Percentiles rank a stretch among this genome's conserved stretches.
These are phyloP conservation scores for Sinella curviseta DNA, from an alignment of 1,140 invertebrate species.

Conservation along the genomic window DNA sequence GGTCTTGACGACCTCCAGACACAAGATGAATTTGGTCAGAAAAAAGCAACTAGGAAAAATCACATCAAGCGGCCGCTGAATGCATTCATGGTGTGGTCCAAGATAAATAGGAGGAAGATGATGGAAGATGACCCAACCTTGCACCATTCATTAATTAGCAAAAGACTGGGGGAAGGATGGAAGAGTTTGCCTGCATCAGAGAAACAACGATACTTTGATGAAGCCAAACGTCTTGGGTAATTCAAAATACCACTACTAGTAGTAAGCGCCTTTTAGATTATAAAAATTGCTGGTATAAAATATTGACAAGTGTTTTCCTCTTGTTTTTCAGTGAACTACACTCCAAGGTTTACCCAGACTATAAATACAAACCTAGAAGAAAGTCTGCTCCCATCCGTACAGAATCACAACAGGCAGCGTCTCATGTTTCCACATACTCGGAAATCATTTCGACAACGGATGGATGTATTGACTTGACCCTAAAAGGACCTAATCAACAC, in stretches of 20 bases:
- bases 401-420: not conserved
- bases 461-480: conserved; percentile 9
- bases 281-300: not conserved
- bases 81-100: conserved; percentile 72
- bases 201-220: conserved; percentile 93
- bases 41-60: conserved; percentile 49
- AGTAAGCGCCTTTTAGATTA: not conserved
- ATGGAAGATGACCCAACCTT: conserved; percentile 78
- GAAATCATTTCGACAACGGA: conserved; percentile 4
- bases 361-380: conserved; percentile 70
- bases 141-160: conserved; percentile 92
- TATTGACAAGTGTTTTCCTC: not conserved
- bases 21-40: not conserved
- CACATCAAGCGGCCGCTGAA: conserved; percentile 70
- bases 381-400: conserved; percentile 57
- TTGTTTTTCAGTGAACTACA: conserved; percentile 66
- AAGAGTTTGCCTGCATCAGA: conserved; percentile 63
- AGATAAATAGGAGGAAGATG: conserved; percentile 70
- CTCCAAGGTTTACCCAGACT: conserved; percentile 73
- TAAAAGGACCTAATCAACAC: conserved; percentile 6
- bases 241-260: conserved; percentile 51
- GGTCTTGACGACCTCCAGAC: not conserved
- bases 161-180: conserved; percentile 68
- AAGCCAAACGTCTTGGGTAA: conserved; percentile 76
- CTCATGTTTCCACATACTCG: not conserved